Evolutionary conservation across 2,888 invertebrate species (phyloP), one percentile per base, ranked within the genome.

Genomic region (Endomychus coccineus): DNA sequence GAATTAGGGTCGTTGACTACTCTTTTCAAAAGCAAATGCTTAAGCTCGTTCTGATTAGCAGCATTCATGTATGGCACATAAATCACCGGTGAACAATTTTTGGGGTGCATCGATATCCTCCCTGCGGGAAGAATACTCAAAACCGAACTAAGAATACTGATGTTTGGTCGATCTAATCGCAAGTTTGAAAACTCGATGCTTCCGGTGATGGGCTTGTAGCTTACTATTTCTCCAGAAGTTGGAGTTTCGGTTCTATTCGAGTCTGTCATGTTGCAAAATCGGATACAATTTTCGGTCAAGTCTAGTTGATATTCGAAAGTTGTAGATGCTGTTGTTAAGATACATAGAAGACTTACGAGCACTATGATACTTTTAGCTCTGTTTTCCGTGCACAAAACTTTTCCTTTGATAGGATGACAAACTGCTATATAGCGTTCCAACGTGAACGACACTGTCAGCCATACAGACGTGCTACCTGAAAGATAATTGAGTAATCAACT

Each of bases 341-440:
- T 65, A 52, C 79, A 78, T 34, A 77, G 64, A 9, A 78, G 50
- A 46, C 74, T 72, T 13, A 78, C 73, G 17, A 68, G 56, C 32
- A 72, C 60, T 36, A 80, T 78, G 44, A 80, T 76, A 54, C 71
- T 69, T 59, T 78, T 75, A 11, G 83, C 83, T 46, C 81, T 67
- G 28, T 75, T 71, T 54, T 81, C 79, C 1, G 83, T 83, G 62
- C 81, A 82, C 49, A 78, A 64, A 28, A 74, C 73, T 62, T 78
- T 78, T 24, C 82, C 80, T 43, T 74, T 71, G 59, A 84, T 75
- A 11, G 83, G 83, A 63, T 82, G 77, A 51, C 81, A 78, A 13
- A 83, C 82, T 15, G 81, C 82, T 43, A 83, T 78, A 66, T 81
- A 83, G 30, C 84, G 71, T 63, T 84, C 83, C 36, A 83, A 69